Conservation (phyloP, 2,113 vertebrate genomes). For the Sprattus sprattus region DNA sequence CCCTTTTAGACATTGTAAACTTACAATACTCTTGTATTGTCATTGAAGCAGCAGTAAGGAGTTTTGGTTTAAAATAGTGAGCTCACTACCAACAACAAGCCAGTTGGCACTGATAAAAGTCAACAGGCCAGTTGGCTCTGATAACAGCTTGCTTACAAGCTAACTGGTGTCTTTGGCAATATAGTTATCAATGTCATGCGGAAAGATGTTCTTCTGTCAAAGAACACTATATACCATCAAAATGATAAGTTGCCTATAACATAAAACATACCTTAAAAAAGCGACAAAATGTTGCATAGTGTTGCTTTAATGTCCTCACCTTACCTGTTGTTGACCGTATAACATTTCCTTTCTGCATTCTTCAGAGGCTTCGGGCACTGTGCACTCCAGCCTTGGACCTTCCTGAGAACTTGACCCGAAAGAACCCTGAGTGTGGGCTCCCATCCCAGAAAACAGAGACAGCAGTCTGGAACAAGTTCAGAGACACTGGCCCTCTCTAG, state of each 20-base stretch:
- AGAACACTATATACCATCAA: neutral
- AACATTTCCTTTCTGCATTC: constrained; percentile 21
- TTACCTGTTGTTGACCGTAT: too few relatives aligned
- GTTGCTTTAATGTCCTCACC: neutral
- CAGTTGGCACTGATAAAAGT: too few relatives aligned
- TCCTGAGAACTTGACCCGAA: constrained; percentile 45
- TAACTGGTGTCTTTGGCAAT: neutral
- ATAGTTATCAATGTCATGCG: neutral
- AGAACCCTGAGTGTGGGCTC: constrained; percentile 8
- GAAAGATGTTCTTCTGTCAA: too few relatives aligned
- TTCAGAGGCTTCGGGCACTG: constrained; percentile 64
- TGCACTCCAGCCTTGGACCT: constrained; percentile 68
- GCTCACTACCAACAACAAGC: too few relatives aligned
- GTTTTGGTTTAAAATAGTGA: neutral
- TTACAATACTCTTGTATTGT: neutral
- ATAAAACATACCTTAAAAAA: neutral
- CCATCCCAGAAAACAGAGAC: neutral
- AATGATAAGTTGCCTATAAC: neutral
- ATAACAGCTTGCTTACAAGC: neutral
- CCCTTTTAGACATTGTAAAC: neutral
- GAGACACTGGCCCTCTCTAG: constrained; percentile 22
- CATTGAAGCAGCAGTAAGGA: neutral
- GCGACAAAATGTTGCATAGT: too few relatives aligned
- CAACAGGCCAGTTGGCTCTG: neutral
- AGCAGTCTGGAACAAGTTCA: neutral